Evolutionary conservation across 2,797 vertebrate species (phyloP), one percentile per base, ranked within the genome.

Genomic region (Triplophysa yarkandensis): DNA sequence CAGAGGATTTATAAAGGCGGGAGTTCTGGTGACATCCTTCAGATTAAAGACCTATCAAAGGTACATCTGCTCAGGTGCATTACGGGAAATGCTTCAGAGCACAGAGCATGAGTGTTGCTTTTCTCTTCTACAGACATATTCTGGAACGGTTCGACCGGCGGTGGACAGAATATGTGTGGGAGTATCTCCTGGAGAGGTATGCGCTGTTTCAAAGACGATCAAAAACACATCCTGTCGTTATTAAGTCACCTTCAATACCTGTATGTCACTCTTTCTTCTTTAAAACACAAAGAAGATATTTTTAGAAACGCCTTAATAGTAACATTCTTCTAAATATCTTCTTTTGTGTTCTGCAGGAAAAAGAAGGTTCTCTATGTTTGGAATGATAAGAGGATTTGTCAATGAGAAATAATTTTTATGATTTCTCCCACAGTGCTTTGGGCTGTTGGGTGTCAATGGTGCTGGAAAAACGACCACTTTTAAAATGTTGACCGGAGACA

Each of bases 381-480:
- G 6, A 30, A 30, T 6, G 30, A 30, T 6, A 6, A 3, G 6
- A 30, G 30, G 30, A 30, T 30, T 3, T 3, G 30, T 3, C 3
- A 30, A 30, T n/a, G n/a, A n/a, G n/a, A n/a, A n/a, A n/a, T n/a
- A 30, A 30, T 6, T 30, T 3, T 6, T 6, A 30, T 6, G 3
- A 3, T 30, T 30, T 62, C 5, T 78, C 32, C 21, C 7, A 63
- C 85, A 98, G 97, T 98, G 97, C 84, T 98, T 98, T 85, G 97
- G 96, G 58, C 94, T 98, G 36, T 87, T 98, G 86, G 95, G 96
- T 48, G 94, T 98, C 9, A 98, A 98, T 0, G 95, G 96, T 2
- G 96, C 95, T 61, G 96, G 97, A 68, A 98, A 98, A 86, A 98
- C 96, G 43, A 97, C 96, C 74, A 98, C 91, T 0, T 97, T 98